Base-by-base conservation (phyloP, 2,797 vertebrate species). In the Rhinella marina region DNA sequence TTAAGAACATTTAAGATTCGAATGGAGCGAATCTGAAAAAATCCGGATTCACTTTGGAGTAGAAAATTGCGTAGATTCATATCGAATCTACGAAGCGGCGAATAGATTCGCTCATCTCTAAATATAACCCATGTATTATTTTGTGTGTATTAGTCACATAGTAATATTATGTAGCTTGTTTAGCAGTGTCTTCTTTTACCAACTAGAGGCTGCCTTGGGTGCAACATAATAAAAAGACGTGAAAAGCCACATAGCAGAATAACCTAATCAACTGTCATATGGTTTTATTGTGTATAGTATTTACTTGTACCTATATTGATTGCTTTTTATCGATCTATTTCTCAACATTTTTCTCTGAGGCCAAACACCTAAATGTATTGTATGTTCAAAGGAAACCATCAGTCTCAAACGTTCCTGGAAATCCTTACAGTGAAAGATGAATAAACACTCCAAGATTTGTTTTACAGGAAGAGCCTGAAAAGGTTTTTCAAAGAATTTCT, bases 281-380 rank as follows among this genome's bases (percentile, higher is more conserved):
- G 25, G 21, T 79, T 83, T 56, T 88, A 88, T 79, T 79, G 70
- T 84, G 82, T 87, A 52, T 82, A 62, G 54, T 73, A 82, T 88
- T 84, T 80, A 70, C 76, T 84, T 84, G 50, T 57, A 84, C 66
- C 82, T 80, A n/a, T 84, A 88, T 85, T 73, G 87, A 88, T 88
- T 73, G 62, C 16, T 80, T 84, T 62, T 61, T 57, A 88, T 88
- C 57, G 82, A 84, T 84, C 73, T 21, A 72, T 16, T 41, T 21
- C 48, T 84, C 86, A 68, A 80, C 72, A 84, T 77, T 78, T 82
- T 87, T 82, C 86, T 77, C 81, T 78, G 54, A 88, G 81, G 81
- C 81, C 50, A 64, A 84, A 84, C 29, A 88, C 82, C 72, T 88
- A 70, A 88, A 84, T 73, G 62, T 88, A 80, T 50, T 73, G 62